Conservation (phyloP, 2,888 invertebrate species). For the Tiliacea citrago region DNA sequence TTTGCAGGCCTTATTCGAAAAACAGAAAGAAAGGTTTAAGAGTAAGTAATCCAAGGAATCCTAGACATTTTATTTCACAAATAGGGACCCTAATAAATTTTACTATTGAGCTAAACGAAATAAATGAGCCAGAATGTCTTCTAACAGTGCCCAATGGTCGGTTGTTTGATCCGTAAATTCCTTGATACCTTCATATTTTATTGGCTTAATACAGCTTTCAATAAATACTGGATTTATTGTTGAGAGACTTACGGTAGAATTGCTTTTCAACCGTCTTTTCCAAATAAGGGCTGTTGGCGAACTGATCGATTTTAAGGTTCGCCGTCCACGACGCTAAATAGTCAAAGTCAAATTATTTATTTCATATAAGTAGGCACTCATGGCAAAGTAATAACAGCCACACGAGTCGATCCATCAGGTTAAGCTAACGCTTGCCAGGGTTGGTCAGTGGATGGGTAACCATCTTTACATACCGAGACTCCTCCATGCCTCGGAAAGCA, state of each 20-base stretch:
- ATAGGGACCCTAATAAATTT: not conserved
- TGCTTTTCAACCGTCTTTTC: conserved; percentile 21
- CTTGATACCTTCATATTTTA: conserved; percentile 54
- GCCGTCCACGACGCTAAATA: too few relatives aligned
- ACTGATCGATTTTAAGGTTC: not conserved
- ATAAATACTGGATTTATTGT: conserved; percentile 45
- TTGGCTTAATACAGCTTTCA: conserved; percentile 44
- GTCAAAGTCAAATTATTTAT: too few relatives aligned
- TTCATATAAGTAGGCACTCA: too few relatives aligned
- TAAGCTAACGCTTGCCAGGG: too few relatives aligned
- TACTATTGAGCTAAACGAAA: conserved; percentile 14
- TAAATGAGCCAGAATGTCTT: conserved; percentile 32
- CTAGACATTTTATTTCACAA: not conserved
- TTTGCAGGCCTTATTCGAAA: not conserved
- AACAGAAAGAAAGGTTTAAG: not conserved
- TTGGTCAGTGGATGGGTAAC: too few relatives aligned
- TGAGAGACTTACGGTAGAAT: conserved; percentile 36
- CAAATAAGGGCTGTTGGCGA: conserved; percentile 6
- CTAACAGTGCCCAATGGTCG: conserved; percentile 14
- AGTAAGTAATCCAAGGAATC: not conserved
- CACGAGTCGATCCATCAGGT: too few relatives aligned
- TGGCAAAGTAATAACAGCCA: too few relatives aligned
- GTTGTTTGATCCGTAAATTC: conserved; percentile 42
- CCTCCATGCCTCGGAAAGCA: too few relatives aligned
- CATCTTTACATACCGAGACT: too few relatives aligned